Evolutionary conservation across 2,113 vertebrate species (phyloP), one percentile per base, ranked within the genome.

Genomic region (Atractosteus spatula): DNA sequence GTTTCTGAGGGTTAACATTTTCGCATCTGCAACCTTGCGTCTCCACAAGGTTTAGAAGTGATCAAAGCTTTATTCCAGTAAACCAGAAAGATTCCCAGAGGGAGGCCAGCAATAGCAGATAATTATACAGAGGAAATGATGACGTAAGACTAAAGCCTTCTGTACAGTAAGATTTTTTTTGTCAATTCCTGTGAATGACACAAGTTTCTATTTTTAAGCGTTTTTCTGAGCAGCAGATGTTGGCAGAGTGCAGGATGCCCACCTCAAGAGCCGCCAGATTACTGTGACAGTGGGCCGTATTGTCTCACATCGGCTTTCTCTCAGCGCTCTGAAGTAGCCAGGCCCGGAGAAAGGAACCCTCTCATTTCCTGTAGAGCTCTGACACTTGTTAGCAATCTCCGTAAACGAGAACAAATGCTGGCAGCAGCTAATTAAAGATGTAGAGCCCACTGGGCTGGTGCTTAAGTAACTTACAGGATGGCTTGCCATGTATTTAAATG

Each of bases 111-210:
- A 80, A 71, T 73, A 54, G 66, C n/a, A 55, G 76, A 78, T 76
- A 55, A 70, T 73, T 76, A 71, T 54, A 66, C 62, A 73, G 76
- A 78, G 79, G 74, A 86, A 83, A 73, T 79, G 45, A 78, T 77
- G 56, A 62, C 47, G 47, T 51, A 51, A 51, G 47, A 51, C 5
- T 51, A 51, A 51, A 51, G 2, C 47, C 47, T 51, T 51, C 10
- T 51, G 47, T 51, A 51, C 47, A 7, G 47, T 10, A 51, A 51
- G 5, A 51, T 51, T 51, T 51, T 51, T 51, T 51, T 51, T 51
- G 5, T 51, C 47, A 51, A 10, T 7, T 51, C 47, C 47, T 10
- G 5, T 51, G 47, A 51, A 51, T 51, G 47, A 51, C 47, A 51
- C 47, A 10, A 51, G 47, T 7, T 7, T 51, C 47, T 51, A 51